These are phyloP conservation scores for Hermaeophaga mercurialis DNA, from an alignment of 2,888 invertebrate genomes.

Conservation along the genomic window DNA sequence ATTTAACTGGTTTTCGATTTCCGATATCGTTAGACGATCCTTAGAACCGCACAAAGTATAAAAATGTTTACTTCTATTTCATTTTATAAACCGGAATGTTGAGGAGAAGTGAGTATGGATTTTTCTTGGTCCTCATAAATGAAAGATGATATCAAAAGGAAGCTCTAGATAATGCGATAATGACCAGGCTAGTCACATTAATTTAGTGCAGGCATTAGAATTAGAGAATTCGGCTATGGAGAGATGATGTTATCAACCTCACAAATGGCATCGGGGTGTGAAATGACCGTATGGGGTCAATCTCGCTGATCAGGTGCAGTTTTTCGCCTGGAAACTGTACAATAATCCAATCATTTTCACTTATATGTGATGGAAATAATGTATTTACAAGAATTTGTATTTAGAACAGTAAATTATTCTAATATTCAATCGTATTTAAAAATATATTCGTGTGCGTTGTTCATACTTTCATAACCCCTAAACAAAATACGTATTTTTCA, in stretches of 20 bases:
- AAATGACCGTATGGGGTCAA: conserved; percentile 41
- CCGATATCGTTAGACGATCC: background rate
- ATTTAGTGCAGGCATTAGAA: conserved; percentile 29
- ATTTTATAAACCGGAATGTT: too few relatives aligned
- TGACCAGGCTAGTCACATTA: conserved; percentile 28
- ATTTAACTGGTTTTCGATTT: conserved; percentile 22
- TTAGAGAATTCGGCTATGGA: conserved; percentile 25
- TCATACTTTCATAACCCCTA: too few relatives aligned
- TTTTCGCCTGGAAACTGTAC: conserved; percentile 38
- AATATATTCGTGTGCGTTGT: too few relatives aligned
- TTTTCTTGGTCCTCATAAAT: background rate
- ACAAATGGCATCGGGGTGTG: conserved; percentile 44
- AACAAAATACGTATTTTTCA: too few relatives aligned
- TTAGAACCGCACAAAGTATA: too few relatives aligned
- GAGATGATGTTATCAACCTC: conserved; percentile 45
- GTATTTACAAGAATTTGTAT: too few relatives aligned
- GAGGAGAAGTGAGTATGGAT: too few relatives aligned
- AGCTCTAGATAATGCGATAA: conserved; percentile 21
- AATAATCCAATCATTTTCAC: conserved; percentile 39
- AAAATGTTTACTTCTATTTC: too few relatives aligned
- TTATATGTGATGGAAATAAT: conserved; percentile 12
- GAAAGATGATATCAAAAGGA: conserved; percentile 20
- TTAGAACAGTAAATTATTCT: too few relatives aligned
- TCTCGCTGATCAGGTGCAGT: conserved; percentile 39
- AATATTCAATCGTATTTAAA: too few relatives aligned